A percentile compares a stretch with the other conserved stretches of the same genome.
Evolutionary conservation across 2,797 vertebrate genomes (phyloP).

Genomic region (Malurus leucopterus): DNA sequence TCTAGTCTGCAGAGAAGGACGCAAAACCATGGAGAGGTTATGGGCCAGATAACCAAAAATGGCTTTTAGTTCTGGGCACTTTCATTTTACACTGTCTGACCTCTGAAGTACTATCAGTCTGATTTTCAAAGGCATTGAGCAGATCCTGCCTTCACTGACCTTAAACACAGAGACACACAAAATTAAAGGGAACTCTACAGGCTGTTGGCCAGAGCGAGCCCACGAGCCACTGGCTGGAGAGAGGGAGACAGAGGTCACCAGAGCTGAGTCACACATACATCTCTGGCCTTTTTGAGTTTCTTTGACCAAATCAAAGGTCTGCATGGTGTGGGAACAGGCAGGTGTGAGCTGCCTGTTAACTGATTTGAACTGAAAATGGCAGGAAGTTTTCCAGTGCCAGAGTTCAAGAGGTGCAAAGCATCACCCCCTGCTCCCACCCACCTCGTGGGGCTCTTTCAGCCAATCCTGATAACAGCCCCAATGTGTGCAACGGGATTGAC

Average conservation of each 20-base stretch:
- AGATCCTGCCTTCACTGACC: background rate
- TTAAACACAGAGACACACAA: background rate
- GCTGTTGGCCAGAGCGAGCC: fast-evolving
- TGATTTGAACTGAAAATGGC: background rate
- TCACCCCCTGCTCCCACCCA: background rate
- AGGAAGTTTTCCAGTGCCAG: background rate
- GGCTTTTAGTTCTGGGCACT: slow-evolving; percentile 35
- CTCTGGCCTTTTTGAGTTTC: background rate
- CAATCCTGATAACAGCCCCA: background rate
- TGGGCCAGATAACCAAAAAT: slow-evolving; percentile 37
- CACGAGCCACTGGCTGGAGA: fast-evolving
- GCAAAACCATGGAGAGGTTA: slow-evolving; percentile 8
- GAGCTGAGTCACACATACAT: fast-evolving
- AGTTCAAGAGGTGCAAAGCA: background rate
- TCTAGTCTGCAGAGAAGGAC: background rate
- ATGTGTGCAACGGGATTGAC: background rate
- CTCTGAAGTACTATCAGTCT: background rate
- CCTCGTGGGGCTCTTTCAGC: background rate
- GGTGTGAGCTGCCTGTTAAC: background rate
- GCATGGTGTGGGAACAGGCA: background rate
- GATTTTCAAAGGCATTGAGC: slow-evolving; percentile 16
- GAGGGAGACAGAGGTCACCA: background rate
- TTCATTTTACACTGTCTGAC: slow-evolving; percentile 16
- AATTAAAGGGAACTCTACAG: background rate
- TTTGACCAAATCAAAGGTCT: background rate